Percentiles rank a stretch among this genome's conserved stretches.
Conservation (phyloP, 2,113 vertebrate genomes). For the Balaeniceps rex region DNA sequence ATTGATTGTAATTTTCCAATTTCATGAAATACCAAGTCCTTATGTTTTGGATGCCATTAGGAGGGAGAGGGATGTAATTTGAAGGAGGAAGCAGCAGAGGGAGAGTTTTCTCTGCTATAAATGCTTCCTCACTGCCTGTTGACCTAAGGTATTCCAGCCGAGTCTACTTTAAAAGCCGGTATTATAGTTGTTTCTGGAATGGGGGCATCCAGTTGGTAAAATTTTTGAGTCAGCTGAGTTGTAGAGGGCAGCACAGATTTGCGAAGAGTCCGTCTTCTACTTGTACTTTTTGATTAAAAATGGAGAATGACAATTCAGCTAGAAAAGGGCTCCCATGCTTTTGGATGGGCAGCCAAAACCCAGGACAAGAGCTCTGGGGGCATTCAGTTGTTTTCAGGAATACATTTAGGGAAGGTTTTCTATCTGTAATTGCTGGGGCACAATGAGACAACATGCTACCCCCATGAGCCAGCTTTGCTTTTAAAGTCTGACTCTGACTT, state of each 20-base stretch:
- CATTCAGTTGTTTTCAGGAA: background rate
- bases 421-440: background rate
- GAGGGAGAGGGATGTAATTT: slow-evolving; percentile 53
- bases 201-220: background rate
- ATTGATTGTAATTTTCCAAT: slow-evolving; percentile 62
- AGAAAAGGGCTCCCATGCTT: background rate
- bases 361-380: background rate
- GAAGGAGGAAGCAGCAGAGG: slow-evolving; percentile 67
- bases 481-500: background rate
- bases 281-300: background rate
- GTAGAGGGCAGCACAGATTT: background rate
- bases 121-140: background rate
- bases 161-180: background rate
- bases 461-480: background rate
- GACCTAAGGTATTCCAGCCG: background rate
- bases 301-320: background rate
- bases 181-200: background rate
- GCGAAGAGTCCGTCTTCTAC: background rate
- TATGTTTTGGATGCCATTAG: background rate
- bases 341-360: background rate
- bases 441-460: background rate
- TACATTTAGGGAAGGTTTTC: background rate
- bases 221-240: background rate
- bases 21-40: slow-evolving; percentile 5
- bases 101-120: slow-evolving; percentile 68